phyloP scores from a whole-genome alignment of 2,888 invertebrate genomes.

The Parnassius apollo region DNA sequence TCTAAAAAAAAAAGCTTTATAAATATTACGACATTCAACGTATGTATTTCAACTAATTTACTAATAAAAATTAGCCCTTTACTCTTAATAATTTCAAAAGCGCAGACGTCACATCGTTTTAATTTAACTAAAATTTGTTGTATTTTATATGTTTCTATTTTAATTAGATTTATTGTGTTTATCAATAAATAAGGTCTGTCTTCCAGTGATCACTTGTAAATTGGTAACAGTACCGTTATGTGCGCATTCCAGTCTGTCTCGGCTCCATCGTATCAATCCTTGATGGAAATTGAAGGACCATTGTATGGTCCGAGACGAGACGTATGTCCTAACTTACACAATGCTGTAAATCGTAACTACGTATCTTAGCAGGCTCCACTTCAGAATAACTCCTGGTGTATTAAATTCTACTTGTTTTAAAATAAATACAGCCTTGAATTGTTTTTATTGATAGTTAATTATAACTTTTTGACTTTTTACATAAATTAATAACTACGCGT shows the following conservation, averaged over 20 bases:
- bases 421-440: too few relatives aligned
- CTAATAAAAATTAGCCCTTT: slow-evolving; percentile 13
- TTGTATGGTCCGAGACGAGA: slow-evolving; percentile 42
- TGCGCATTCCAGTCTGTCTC: slow-evolving; percentile 30
- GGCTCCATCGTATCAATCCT: slow-evolving; percentile 40
- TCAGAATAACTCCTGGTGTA: too few relatives aligned
- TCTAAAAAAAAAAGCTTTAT: slow-evolving; percentile 1
- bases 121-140: slow-evolving; percentile 2
- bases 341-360: slow-evolving; percentile 36
- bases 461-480: neutral
- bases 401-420: too few relatives aligned
- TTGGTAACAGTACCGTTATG: slow-evolving; percentile 29
- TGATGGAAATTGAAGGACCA: slow-evolving; percentile 53
- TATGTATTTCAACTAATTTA: slow-evolving; percentile 10
- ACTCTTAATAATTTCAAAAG: neutral
- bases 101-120: neutral
- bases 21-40: neutral
- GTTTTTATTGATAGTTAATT: slow-evolving; percentile 1
- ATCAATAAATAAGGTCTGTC: slow-evolving; percentile 10
- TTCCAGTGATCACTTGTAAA: slow-evolving; percentile 12
- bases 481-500: neutral
- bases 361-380: slow-evolving; percentile 4
- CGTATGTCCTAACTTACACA: slow-evolving; percentile 41
- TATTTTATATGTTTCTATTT: slow-evolving; percentile 15
- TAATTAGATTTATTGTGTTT: slow-evolving; percentile 5